These are phyloP conservation scores for Polypedilum pembai DNA, from an alignment of 1,140 invertebrate genomes.

Conservation along the genomic window DNA sequence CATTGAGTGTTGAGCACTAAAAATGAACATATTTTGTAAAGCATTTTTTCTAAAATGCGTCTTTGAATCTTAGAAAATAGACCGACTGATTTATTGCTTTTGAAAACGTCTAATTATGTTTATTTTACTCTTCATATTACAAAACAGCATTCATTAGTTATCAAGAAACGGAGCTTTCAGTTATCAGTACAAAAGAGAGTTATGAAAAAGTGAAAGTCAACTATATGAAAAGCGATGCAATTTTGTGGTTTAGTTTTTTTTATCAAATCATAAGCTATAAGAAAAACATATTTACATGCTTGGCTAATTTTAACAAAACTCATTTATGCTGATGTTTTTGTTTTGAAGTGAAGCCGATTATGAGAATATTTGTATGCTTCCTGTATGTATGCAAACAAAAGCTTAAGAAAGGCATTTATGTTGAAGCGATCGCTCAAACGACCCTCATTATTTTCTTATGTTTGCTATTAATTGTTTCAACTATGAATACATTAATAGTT, in stretches of 20 bases:
- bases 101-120: not conserved
- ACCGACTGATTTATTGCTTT: not conserved
- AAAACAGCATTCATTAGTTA: not conserved
- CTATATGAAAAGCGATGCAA: not conserved
- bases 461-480: not conserved
- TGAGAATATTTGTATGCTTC: not conserved
- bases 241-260: too few relatives aligned
- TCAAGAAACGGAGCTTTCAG: not conserved
- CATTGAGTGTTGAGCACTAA: too few relatives aligned
- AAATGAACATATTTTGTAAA: too few relatives aligned
- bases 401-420: not conserved
- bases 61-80: too few relatives aligned
- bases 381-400: too few relatives aligned
- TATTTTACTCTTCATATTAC: not conserved
- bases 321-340: not conserved
- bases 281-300: constrained; percentile 3
- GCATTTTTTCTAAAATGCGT: too few relatives aligned
- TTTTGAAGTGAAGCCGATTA: not conserved
- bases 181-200: not conserved
- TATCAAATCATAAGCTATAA: not conserved
- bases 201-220: not conserved
- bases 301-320: not conserved
- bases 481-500: not conserved
- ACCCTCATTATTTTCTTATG: not conserved
- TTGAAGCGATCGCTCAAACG: not conserved